Evolutionary conservation across 2,888 invertebrate genomes (phyloP).

Genomic region (Malacosoma neustria): DNA sequence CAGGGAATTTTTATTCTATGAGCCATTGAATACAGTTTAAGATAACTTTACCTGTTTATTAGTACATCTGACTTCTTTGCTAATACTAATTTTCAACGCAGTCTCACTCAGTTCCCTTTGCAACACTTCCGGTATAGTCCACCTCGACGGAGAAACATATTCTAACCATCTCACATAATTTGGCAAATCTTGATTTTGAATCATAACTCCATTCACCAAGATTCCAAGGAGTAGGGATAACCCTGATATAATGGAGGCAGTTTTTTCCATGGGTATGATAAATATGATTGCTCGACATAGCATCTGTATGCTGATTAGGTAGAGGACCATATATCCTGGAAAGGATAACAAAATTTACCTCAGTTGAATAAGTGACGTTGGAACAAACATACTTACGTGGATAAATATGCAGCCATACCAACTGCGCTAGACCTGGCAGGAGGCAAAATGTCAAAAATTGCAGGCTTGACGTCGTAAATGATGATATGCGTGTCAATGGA

Average conservation of each 20-base stretch:
- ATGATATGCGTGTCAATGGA: too few relatives aligned
- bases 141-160: slow-evolving; percentile 81
- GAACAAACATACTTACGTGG: too few relatives aligned
- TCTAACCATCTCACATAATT: slow-evolving; percentile 79
- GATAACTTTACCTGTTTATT: slow-evolving; percentile 88
- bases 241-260: slow-evolving; percentile 77
- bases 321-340: slow-evolving; percentile 82
- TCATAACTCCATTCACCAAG: slow-evolving; percentile 79
- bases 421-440: too few relatives aligned
- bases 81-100: slow-evolving; percentile 73
- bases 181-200: slow-evolving; percentile 81
- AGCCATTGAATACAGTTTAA: too few relatives aligned
- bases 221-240: slow-evolving; percentile 76
- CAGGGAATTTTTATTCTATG: too few relatives aligned
- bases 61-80: slow-evolving; percentile 73
- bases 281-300: slow-evolving; percentile 80
- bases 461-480: too few relatives aligned
- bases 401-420: too few relatives aligned
- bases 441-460: too few relatives aligned
- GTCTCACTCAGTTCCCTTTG: slow-evolving; percentile 79
- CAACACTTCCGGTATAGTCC: slow-evolving; percentile 81
- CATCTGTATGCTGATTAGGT: slow-evolving; percentile 80
- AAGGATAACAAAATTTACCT: slow-evolving; percentile 8
- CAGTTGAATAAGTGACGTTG: too few relatives aligned
- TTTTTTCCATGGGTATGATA: slow-evolving; percentile 78